phyloP scores from a whole-genome alignment of 2,888 invertebrate species.

The Shargacucullia verbasci region DNA sequence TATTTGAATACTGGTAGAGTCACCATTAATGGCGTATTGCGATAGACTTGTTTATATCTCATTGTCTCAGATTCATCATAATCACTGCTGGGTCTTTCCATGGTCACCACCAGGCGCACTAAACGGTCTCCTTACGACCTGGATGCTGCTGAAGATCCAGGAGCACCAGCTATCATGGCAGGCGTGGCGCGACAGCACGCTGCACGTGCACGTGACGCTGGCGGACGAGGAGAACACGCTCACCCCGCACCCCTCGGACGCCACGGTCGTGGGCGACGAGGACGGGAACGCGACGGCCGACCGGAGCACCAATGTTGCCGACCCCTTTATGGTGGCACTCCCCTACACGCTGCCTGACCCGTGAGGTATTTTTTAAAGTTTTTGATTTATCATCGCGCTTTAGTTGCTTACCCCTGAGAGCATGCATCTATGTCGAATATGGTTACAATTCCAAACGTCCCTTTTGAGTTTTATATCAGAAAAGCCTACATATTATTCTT shows the following conservation, averaged over 20 bases:
- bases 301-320: conserved; percentile 74
- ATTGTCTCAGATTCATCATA: conserved; percentile 19
- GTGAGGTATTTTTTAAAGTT: conserved; percentile 24
- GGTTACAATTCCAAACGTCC: too few species aligned
- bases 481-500: too few species aligned
- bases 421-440: too few species aligned
- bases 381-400: background rate
- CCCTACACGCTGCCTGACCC: conserved; percentile 67
- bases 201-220: conserved; percentile 82
- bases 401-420: too few species aligned
- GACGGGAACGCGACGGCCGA: conserved; percentile 57
- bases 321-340: conserved; percentile 78
- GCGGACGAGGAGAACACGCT: conserved; percentile 59
- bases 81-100: conserved; percentile 22
- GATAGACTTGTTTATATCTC: conserved; percentile 5
- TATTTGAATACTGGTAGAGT: too few species aligned
- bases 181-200: conserved; percentile 83
- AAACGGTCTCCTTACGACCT: conserved; percentile 84
- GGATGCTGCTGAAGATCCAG: conserved; percentile 86
- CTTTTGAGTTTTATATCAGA: too few species aligned
- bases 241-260: conserved; percentile 60
- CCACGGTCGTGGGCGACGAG: conserved; percentile 61
- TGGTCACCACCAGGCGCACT: conserved; percentile 73
- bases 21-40: background rate
- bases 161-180: conserved; percentile 86